These are phyloP conservation scores for Leptoteleia sp. DNA, from an alignment of 1,140 invertebrate species.

Conservation along the genomic window DNA sequence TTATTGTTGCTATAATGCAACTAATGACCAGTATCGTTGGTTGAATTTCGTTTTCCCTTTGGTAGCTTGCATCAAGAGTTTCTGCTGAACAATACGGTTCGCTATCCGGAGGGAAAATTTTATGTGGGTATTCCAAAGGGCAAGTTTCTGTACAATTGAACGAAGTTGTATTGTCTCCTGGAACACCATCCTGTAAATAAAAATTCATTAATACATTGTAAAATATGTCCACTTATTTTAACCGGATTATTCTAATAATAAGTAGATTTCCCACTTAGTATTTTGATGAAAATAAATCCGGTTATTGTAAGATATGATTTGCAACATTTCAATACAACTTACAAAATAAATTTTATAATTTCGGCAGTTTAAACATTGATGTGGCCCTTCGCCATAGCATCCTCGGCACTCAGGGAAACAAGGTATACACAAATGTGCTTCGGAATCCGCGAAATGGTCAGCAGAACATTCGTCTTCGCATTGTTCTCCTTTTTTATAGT, in stretches of 20 bases:
- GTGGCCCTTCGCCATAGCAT: constrained; percentile 89
- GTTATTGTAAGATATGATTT: too few relatives aligned
- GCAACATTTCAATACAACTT: too few relatives aligned
- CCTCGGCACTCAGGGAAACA: constrained; percentile 92
- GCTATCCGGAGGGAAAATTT: constrained; percentile 87
- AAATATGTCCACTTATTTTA: too few relatives aligned
- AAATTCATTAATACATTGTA: too few relatives aligned
- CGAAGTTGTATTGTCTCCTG: constrained; percentile 82
- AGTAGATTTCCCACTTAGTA: too few relatives aligned
- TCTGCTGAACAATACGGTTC: constrained; percentile 91
- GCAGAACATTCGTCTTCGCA: constrained; percentile 94
- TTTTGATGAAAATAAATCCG: too few relatives aligned
- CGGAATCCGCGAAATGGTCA: constrained; percentile 91
- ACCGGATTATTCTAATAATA: too few relatives aligned
- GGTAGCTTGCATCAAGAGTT: constrained; percentile 79
- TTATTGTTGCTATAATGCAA: constrained; percentile 83
- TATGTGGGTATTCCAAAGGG: constrained; percentile 88
- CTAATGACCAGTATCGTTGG: constrained; percentile 86
- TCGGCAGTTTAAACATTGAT: constrained; percentile 91
- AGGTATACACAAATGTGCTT: constrained; percentile 87
- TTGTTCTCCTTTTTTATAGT: constrained; percentile 92
- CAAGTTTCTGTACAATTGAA: constrained; percentile 95
- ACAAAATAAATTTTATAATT: constrained; percentile 91
- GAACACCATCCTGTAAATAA: constrained; percentile 80
- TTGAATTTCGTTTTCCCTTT: constrained; percentile 83